A percentile compares a stretch with the other conserved stretches of the same genome.
Conservation (phyloP, 2,888 invertebrate species). For the Agonopterix subpropinquella region DNA sequence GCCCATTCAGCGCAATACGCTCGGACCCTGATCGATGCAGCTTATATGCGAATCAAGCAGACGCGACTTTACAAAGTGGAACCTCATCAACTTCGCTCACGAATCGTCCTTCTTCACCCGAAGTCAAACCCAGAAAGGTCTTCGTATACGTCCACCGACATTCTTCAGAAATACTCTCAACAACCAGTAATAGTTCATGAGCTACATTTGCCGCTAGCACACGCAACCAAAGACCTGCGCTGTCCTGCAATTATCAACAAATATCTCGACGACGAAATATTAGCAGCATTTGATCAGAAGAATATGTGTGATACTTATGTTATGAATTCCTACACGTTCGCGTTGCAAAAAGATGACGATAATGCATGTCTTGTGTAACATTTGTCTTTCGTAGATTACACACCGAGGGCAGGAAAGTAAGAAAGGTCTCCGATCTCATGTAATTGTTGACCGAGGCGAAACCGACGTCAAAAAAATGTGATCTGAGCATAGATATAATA, state of each 20-base stretch:
- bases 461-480: too few species aligned
- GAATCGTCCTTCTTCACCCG: slow-evolving; percentile 26
- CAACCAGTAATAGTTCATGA: slow-evolving; percentile 23
- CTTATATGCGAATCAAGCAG: slow-evolving; percentile 24
- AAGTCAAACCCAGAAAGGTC: not conserved
- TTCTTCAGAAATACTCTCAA: slow-evolving; percentile 21
- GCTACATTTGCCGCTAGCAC: slow-evolving; percentile 26
- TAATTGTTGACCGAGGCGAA: too few species aligned
- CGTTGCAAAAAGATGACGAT: too few species aligned
- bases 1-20: slow-evolving; percentile 43
- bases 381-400: too few species aligned
- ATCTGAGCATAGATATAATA: too few species aligned
- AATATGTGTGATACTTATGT: slow-evolving; percentile 42
- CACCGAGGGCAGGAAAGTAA: too few species aligned
- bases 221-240: slow-evolving; percentile 26
- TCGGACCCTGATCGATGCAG: slow-evolving; percentile 28
- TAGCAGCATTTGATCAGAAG: slow-evolving; percentile 26
- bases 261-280: slow-evolving; percentile 25
- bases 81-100: slow-evolving; percentile 24
- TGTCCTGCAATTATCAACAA: slow-evolving; percentile 36
- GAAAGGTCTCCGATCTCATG: too few species aligned
- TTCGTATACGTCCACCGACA: not conserved
- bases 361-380: too few species aligned
- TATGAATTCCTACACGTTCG: slow-evolving; percentile 21
- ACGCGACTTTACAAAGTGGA: slow-evolving; percentile 15